Evolutionary conservation across 2,113 vertebrate genomes (phyloP).

Genomic region (Montifringilla adamsi): DNA sequence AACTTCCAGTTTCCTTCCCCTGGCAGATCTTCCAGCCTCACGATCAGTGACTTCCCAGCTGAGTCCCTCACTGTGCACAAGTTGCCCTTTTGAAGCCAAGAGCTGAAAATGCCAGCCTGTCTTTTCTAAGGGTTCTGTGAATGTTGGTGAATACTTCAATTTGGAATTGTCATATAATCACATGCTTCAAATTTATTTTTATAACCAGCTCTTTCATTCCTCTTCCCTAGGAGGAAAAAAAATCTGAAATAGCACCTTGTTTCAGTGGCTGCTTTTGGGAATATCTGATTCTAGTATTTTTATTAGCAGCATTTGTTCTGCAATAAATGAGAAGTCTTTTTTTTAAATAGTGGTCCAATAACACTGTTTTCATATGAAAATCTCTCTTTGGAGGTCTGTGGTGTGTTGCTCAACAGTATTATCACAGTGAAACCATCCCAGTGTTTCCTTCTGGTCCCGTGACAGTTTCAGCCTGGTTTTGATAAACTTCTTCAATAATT

Average conservation of each 20-base stretch:
- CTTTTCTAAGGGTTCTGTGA: background rate
- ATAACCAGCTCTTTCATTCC: background rate
- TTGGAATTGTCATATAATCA: background rate
- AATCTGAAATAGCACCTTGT: background rate
- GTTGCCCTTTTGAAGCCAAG: background rate
- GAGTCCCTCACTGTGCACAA: background rate
- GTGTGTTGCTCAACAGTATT: background rate
- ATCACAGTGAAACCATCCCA: background rate
- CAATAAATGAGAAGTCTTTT: background rate
- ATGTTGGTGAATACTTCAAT: background rate
- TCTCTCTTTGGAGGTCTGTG: background rate
- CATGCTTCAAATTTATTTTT: background rate
- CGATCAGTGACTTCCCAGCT: background rate
- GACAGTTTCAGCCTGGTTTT: background rate
- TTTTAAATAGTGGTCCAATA: background rate
- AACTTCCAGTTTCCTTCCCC: background rate
- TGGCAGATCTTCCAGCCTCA: background rate
- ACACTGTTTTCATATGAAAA: background rate
- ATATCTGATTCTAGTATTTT: background rate
- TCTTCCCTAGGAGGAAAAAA: background rate
- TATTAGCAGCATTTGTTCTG: slow-evolving; percentile 14
- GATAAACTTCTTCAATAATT: slow-evolving; percentile 33
- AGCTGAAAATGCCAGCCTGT: background rate
- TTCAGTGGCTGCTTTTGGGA: background rate
- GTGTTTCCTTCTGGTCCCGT: background rate